Evolutionary conservation across 2,888 invertebrate genomes (phyloP).

Genomic region (Drosophila incognita): DNA sequence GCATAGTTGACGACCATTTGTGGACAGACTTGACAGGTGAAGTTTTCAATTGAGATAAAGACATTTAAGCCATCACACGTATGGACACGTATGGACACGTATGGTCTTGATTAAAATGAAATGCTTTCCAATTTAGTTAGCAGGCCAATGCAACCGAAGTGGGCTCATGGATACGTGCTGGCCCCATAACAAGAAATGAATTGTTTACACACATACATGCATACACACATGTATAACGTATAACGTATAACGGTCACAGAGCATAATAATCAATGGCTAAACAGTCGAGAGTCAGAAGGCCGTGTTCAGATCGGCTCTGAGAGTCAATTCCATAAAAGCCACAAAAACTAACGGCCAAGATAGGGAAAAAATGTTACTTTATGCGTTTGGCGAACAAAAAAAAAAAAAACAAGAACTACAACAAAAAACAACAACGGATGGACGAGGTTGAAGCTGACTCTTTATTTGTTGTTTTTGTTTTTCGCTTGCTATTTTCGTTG

Average conservation of each 20-base stretch:
- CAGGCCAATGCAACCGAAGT: constrained; percentile 4
- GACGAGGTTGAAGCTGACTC: constrained; percentile 33
- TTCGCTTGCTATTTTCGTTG: constrained; percentile 2
- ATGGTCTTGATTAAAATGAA: constrained; percentile 3
- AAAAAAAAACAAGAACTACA: neutral
- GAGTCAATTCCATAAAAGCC: constrained; percentile 28
- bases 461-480: constrained; percentile 14
- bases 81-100: neutral
- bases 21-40: constrained; percentile 2
- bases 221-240: neutral
- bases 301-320: constrained; percentile 29
- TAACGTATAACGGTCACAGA: constrained; percentile 20
- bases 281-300: constrained; percentile 46
- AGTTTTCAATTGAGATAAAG: neutral
- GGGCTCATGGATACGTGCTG: constrained; percentile 10
- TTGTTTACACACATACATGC: neutral
- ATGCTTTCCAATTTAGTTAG: constrained; percentile 12
- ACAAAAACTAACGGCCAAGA: constrained; percentile 41
- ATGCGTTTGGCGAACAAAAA: constrained; percentile 47
- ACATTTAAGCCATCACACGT: neutral
- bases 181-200: constrained; percentile 6
- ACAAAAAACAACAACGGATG: constrained; percentile 29
- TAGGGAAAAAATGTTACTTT: constrained; percentile 59
- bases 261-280: constrained; percentile 62
- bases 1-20: neutral